Evolutionary conservation across 1,140 invertebrate genomes (phyloP).

Genomic region (Papilio xuthus): DNA sequence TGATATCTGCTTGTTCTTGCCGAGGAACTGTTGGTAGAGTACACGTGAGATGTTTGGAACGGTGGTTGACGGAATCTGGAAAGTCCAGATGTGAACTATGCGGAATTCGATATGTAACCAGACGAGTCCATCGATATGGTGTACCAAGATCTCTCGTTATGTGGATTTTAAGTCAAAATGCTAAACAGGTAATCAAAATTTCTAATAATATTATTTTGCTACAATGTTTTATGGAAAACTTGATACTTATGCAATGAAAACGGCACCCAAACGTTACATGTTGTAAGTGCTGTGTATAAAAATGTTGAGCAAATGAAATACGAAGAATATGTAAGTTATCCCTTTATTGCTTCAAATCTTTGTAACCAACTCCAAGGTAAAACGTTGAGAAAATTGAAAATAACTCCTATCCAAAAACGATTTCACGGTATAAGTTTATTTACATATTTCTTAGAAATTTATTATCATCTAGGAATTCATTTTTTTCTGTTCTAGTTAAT

Average conservation of each 20-base stretch:
- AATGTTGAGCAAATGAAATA: background rate
- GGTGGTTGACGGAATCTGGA: constrained; percentile 85
- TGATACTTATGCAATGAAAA: background rate
- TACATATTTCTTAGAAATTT: too few relatives aligned
- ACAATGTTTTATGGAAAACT: too few relatives aligned
- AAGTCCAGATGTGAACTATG: constrained; percentile 84
- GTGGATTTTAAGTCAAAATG: constrained; percentile 82
- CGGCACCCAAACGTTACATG: too few relatives aligned
- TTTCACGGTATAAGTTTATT: background rate
- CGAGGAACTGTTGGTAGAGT: constrained; percentile 85
- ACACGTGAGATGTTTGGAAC: constrained; percentile 85
- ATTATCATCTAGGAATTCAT: background rate
- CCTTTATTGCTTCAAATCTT: constrained; percentile 13
- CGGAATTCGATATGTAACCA: constrained; percentile 81
- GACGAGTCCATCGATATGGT: constrained; percentile 81
- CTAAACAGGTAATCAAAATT: constrained; percentile 76
- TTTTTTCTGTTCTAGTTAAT: constrained; percentile 73
- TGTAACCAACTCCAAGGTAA: background rate
- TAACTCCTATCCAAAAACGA: background rate
- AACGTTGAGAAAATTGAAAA: constrained; percentile 5
- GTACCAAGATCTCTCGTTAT: constrained; percentile 77
- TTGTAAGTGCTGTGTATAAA: background rate
- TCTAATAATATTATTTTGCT: background rate
- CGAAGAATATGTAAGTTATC: background rate
- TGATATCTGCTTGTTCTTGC: constrained; percentile 82